phyloP scores from a whole-genome alignment of 2,797 vertebrate species.

The Gila robusta region DNA sequence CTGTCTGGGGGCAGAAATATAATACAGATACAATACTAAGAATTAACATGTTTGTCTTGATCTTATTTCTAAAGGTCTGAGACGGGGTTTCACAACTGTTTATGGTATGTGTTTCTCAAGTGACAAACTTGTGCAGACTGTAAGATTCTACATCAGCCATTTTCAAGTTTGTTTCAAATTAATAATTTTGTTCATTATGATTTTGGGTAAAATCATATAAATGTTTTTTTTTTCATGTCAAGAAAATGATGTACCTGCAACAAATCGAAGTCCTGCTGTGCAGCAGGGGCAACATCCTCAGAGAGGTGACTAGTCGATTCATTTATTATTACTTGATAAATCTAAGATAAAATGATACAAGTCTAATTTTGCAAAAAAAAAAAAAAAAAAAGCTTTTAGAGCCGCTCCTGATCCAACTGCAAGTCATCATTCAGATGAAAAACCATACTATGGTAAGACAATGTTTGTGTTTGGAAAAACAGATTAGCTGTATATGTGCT shows the following conservation, averaged over 20 bases:
- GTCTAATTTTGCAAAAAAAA: neutral
- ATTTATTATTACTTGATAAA: neutral
- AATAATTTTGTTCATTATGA: neutral
- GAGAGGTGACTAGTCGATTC: constrained; percentile 40
- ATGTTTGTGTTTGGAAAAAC: neutral
- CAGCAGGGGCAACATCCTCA: neutral
- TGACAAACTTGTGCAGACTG: neutral
- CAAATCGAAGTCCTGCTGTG: constrained; percentile 8
- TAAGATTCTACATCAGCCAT: neutral
- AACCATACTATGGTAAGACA: constrained; percentile 59
- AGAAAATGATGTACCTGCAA: constrained; percentile 61
- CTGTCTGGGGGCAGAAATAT: constrained; percentile 5
- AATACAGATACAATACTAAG: neutral
- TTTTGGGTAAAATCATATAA: neutral
- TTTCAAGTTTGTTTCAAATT: neutral
- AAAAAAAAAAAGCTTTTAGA: constrained; percentile 15
- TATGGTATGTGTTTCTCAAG: constrained; percentile 57
- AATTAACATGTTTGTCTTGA: constrained; percentile 5
- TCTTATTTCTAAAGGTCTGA: constrained; percentile 44
- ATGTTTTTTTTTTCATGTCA: neutral
- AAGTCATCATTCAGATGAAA: neutral
- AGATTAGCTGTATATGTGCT: neutral
- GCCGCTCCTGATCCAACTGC: neutral
- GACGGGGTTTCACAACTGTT: constrained; percentile 17
- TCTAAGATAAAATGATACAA: neutral